These are phyloP conservation scores for Daubentonia madagascariensis DNA, from an alignment of 2,113 vertebrate genomes.

Conservation along the genomic window DNA sequence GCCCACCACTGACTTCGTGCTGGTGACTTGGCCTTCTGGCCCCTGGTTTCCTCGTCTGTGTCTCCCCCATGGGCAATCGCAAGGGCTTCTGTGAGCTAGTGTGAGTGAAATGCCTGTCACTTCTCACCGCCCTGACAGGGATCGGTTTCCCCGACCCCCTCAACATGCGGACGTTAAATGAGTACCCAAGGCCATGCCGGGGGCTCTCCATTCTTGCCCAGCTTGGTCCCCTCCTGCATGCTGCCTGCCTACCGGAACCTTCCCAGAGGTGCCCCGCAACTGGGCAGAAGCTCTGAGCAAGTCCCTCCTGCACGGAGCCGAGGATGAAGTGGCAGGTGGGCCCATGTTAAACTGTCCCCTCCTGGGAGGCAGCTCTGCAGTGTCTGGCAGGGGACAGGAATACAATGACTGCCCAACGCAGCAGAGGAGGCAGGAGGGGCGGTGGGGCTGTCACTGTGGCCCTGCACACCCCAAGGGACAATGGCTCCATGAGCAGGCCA, in stretches of 20 bases:
- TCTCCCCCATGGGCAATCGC: not conserved
- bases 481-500: not conserved
- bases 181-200: not conserved
- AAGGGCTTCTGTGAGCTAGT: not conserved
- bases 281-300: not conserved
- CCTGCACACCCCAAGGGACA: not conserved
- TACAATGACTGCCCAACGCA: rapidly evolving
- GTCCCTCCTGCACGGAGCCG: not conserved
- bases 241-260: too few relatives aligned
- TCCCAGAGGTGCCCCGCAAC: rapidly evolving
- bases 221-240: not conserved
- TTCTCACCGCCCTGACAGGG: not conserved
- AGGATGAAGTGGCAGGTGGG: not conserved
- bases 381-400: not conserved
- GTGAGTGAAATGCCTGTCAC: not conserved
- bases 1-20: not conserved
- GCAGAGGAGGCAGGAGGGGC: not conserved
- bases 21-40: too few relatives aligned
- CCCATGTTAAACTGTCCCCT: not conserved
- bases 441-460: not conserved
- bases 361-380: not conserved
- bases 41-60: not conserved
- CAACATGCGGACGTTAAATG: not conserved
- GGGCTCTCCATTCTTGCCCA: rapidly evolving
- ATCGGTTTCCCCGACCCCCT: not conserved